Percentiles rank a stretch among this genome's conserved stretches.
These are phyloP conservation scores for Corythornis leucogaster DNA, from an alignment of 2,797 vertebrate genomes.

Conservation along the genomic window DNA sequence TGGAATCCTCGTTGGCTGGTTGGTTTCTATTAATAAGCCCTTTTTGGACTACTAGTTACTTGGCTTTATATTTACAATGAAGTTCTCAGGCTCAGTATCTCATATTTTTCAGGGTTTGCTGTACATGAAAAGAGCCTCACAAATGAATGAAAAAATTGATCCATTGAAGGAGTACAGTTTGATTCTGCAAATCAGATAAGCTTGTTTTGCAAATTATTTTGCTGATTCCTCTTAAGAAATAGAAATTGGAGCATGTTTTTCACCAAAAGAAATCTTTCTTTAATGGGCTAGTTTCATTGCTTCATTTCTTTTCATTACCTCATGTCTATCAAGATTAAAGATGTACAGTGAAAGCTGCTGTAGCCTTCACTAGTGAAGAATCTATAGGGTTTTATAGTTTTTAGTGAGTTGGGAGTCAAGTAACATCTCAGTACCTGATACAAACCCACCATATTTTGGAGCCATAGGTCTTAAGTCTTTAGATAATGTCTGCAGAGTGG, in stretches of 20 bases:
- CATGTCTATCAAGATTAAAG: not conserved
- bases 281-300: not conserved
- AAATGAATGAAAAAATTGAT: not conserved
- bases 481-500: not conserved
- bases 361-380: not conserved
- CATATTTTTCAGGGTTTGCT: not conserved
- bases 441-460: not conserved
- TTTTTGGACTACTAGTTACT: constrained; percentile 2
- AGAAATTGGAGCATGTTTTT: not conserved
- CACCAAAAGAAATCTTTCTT: not conserved
- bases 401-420: not conserved
- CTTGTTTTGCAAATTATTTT: not conserved
- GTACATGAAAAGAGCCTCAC: not conserved
- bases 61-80: not conserved
- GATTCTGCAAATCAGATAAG: not conserved
- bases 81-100: not conserved
- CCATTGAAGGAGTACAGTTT: not conserved
- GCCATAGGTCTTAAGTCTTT: not conserved
- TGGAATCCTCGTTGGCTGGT: not conserved
- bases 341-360: not conserved
- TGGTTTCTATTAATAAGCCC: not conserved
- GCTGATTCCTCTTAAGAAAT: not conserved
- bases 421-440: not conserved
- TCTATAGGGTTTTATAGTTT: too few species aligned
- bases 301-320: not conserved